These are phyloP conservation scores for Scaptomyza graminum DNA, from an alignment of 1,140 invertebrate species.

Conservation along the genomic window DNA sequence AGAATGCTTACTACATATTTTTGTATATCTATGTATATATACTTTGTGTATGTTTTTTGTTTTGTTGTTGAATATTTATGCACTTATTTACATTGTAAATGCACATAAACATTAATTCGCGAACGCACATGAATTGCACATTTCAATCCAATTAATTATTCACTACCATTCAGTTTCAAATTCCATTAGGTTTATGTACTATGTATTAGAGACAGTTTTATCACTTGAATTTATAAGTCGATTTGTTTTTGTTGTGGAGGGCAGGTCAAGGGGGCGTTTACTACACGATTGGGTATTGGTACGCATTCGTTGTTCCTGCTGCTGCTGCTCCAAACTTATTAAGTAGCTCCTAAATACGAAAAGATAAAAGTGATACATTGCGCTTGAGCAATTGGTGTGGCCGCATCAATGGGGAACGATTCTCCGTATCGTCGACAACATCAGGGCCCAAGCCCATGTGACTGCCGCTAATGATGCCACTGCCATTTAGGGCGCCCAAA, in stretches of 20 bases:
- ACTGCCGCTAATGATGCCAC: slow-evolving; percentile 64
- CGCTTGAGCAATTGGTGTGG: slow-evolving; percentile 75
- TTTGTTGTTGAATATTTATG: slow-evolving; percentile 52
- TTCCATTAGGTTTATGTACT: slow-evolving; percentile 72
- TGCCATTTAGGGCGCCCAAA: slow-evolving; percentile 53
- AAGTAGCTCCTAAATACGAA: slow-evolving; percentile 69
- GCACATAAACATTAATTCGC: slow-evolving; percentile 61
- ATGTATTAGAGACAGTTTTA: slow-evolving; percentile 74
- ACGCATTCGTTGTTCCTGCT: slow-evolving; percentile 57
- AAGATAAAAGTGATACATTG: slow-evolving; percentile 80
- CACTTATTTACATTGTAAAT: slow-evolving; percentile 77
- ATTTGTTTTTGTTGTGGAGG: slow-evolving; percentile 54
- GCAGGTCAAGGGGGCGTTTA: slow-evolving; percentile 33
- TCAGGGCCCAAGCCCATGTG: slow-evolving; percentile 62
- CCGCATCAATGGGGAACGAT: slow-evolving; percentile 58
- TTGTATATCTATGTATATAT: slow-evolving; percentile 28
- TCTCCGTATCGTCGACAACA: slow-evolving; percentile 52
- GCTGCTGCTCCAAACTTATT: slow-evolving; percentile 27
- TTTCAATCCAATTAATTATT: slow-evolving; percentile 43
- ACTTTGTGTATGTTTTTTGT: slow-evolving; percentile 15
- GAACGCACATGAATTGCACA: slow-evolving; percentile 42
- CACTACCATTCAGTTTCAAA: slow-evolving; percentile 61
- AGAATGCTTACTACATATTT: slow-evolving; percentile 50
- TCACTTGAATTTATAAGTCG: slow-evolving; percentile 78
- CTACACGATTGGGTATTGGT: slow-evolving; percentile 25